Evolutionary conservation across 2,797 vertebrate species (phyloP).

Genomic region (Alectoris magna): DNA sequence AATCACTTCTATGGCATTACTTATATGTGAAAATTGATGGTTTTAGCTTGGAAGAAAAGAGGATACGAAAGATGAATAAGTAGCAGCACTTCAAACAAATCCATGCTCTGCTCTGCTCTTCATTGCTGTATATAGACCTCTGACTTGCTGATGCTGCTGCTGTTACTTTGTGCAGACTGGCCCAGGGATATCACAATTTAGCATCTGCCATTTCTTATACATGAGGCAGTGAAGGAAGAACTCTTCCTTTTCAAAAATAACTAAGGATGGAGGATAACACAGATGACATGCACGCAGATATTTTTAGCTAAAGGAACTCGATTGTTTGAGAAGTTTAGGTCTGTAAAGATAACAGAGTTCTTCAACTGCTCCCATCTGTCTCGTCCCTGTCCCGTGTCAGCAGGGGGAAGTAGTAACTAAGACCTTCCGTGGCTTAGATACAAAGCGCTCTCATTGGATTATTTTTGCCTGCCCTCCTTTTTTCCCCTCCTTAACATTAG

Average conservation of each 20-base stretch:
- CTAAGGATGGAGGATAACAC: not conserved
- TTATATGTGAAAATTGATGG: not conserved
- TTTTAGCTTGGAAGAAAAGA: not conserved
- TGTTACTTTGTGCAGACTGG: not conserved
- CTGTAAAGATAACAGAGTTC: constrained; percentile 29
- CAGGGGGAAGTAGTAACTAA: constrained; percentile 72
- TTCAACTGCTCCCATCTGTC: constrained; percentile 56
- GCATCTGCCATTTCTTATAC: not conserved
- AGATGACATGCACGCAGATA: not conserved
- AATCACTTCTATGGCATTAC: not conserved
- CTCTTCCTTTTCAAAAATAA: constrained; percentile 13
- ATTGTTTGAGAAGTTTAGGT: constrained; percentile 26
- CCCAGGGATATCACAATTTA: not conserved
- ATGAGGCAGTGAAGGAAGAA: not conserved
- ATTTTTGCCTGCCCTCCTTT: constrained; percentile 54
- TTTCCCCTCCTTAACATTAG: constrained; percentile 56
- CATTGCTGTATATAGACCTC: not conserved
- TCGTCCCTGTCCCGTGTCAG: constrained; percentile 50
- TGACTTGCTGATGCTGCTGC: not conserved
- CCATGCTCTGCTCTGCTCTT: not conserved
- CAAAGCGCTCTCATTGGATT: constrained; percentile 40
- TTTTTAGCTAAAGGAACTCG: constrained; percentile 23
- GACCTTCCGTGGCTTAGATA: constrained; percentile 43
- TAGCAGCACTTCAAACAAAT: not conserved
- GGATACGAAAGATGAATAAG: not conserved